These are phyloP conservation scores for Zootoca vivipara DNA, from an alignment of 2,113 vertebrate species.

Conservation along the genomic window DNA sequence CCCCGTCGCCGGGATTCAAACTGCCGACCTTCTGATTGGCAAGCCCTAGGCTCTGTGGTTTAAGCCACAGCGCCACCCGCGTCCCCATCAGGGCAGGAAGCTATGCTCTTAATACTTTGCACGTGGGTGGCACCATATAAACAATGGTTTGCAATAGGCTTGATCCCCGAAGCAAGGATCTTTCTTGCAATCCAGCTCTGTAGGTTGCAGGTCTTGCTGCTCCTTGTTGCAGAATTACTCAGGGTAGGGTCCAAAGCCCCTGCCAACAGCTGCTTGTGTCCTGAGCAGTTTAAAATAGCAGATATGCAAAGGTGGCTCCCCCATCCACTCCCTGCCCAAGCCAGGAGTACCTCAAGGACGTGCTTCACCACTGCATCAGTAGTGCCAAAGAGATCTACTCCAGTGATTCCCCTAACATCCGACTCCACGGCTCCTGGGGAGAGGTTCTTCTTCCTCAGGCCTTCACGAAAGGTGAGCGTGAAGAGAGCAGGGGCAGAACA, in stretches of 20 bases:
- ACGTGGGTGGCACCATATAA: no score
- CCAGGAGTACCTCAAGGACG: constrained; percentile 88
- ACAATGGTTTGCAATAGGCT: background rate
- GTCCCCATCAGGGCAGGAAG: background rate
- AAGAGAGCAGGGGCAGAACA: constrained; percentile 45
- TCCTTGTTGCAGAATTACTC: background rate
- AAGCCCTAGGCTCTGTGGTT: no score
- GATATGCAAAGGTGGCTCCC: no score
- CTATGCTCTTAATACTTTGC: background rate
- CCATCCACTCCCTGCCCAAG: fast-evolving
- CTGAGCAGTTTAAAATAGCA: no score
- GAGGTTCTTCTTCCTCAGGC: constrained; percentile 95
- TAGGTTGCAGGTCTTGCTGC: background rate
- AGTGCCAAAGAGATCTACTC: constrained; percentile 93
- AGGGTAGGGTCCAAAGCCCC: background rate
- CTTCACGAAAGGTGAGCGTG: constrained; percentile 66
- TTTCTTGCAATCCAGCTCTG: background rate
- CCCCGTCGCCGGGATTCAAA: no score
- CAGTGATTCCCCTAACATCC: constrained; percentile 90
- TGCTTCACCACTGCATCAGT: constrained; percentile 96
- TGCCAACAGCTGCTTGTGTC: background rate
- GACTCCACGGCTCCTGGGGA: constrained; percentile 94
- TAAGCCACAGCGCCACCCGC: no score
- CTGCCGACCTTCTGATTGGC: no score
- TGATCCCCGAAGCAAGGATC: no score